Evolutionary conservation across 2,888 invertebrate species (phyloP).

Genomic region (Drosophila paramelanica): DNA sequence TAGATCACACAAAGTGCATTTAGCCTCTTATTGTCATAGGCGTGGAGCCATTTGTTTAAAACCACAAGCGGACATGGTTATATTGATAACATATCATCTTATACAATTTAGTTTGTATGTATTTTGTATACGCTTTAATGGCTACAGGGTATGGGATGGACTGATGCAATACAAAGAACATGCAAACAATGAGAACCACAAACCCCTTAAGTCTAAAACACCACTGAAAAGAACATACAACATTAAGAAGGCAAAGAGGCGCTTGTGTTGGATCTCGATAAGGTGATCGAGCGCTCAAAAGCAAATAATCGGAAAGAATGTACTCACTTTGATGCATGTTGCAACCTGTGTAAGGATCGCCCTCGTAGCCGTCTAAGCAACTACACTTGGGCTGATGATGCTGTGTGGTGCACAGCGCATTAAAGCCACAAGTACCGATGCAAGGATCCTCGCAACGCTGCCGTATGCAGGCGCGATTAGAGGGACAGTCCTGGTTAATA

Average conservation of each 20-base stretch:
- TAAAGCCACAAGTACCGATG: slow-evolving; percentile 90
- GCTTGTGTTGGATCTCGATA: slow-evolving; percentile 11
- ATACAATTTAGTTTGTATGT: no score
- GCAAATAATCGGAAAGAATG: slow-evolving; percentile 40
- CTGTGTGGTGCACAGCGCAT: slow-evolving; percentile 89
- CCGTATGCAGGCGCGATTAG: slow-evolving; percentile 89
- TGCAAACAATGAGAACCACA: slow-evolving; percentile 58
- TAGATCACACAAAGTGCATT: no score
- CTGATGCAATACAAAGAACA: slow-evolving; percentile 60
- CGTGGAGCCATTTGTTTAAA: no score
- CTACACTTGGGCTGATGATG: slow-evolving; percentile 91
- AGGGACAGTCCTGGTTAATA: slow-evolving; percentile 90
- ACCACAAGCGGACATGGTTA: no score
- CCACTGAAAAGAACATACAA: slow-evolving; percentile 77
- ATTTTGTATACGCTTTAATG: neutral
- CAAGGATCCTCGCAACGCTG: slow-evolving; percentile 91
- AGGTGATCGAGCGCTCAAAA: slow-evolving; percentile 25
- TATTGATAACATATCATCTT: no score
- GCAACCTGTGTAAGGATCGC: slow-evolving; percentile 93
- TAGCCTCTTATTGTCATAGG: no score
- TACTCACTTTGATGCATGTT: slow-evolving; percentile 87
- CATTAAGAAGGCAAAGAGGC: slow-evolving; percentile 54
- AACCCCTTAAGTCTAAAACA: slow-evolving; percentile 42
- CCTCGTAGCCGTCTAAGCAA: slow-evolving; percentile 89
- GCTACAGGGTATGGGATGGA: slow-evolving; percentile 27